Conservation (phyloP, 2,797 vertebrate genomes). For the Coracias cyanogaster region DNA sequence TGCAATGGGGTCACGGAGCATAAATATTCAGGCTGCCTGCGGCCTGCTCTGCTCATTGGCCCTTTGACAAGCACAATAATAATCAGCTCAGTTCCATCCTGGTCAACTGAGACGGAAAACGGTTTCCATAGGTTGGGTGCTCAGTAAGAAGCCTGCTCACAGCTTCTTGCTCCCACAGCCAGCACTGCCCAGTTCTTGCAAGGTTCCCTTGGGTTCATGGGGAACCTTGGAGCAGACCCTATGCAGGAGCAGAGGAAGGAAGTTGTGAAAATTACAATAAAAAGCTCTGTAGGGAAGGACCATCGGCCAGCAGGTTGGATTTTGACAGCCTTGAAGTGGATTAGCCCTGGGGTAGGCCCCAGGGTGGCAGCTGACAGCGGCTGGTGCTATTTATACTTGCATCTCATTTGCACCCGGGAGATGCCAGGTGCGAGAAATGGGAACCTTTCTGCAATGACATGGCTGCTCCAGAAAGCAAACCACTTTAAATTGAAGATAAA, state of each 20-base stretch:
- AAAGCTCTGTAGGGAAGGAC: neutral
- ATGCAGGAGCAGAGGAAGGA: neutral
- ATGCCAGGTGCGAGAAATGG: rapidly evolving
- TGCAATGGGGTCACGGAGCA: rapidly evolving
- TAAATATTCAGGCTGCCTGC: neutral
- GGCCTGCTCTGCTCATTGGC: neutral
- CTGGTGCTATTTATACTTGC: neutral
- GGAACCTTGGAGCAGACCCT: neutral
- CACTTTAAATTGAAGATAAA: neutral
- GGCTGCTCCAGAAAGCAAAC: neutral
- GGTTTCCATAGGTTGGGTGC: neutral
- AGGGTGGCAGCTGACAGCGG: neutral
- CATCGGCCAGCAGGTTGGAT: neutral
- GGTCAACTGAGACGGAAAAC: neutral
- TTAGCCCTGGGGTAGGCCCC: neutral
- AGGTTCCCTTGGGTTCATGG: rapidly evolving
- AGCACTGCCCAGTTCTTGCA: neutral
- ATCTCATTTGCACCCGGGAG: neutral
- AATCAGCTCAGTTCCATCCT: neutral
- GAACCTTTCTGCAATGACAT: neutral
- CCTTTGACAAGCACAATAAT: neutral
- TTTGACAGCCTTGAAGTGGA: neutral
- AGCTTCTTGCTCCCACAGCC: neutral
- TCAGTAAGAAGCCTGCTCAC: neutral
- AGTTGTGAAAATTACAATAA: neutral